These are phyloP conservation scores for Saiga tatarica DNA, from an alignment of 2,113 vertebrate genomes.

Conservation along the genomic window DNA sequence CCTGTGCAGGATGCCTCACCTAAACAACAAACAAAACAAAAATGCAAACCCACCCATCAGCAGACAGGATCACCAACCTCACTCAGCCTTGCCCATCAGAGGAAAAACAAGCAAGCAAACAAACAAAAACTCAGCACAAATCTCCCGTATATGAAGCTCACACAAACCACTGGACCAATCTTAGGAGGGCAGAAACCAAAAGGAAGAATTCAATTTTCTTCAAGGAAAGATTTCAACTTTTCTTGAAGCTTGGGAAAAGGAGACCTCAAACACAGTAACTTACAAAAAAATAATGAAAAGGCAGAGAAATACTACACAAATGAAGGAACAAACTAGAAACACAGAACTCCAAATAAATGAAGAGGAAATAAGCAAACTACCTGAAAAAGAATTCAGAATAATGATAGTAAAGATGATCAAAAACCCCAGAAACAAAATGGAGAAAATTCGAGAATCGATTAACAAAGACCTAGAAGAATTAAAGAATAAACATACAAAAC, in stretches of 20 bases:
- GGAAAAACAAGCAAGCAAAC: background rate
- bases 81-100: background rate
- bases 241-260: background rate
- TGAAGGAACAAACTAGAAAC: background rate
- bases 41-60: background rate
- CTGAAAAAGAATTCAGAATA: background rate
- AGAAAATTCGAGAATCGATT: accelerated
- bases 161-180: background rate
- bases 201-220: background rate
- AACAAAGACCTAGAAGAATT: background rate
- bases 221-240: background rate
- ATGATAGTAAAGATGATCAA: background rate
- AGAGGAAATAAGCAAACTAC: background rate
- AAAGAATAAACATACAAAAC: background rate
- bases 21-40: background rate
- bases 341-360: background rate
- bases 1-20: background rate
- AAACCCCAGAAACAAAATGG: background rate
- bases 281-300: background rate
- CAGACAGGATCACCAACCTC: background rate
- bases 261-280: background rate
- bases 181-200: background rate
- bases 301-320: background rate
- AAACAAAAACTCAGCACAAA: background rate
- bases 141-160: background rate